Evolutionary conservation across 2,113 vertebrate species (phyloP).

Genomic region (Cavia aperea): DNA sequence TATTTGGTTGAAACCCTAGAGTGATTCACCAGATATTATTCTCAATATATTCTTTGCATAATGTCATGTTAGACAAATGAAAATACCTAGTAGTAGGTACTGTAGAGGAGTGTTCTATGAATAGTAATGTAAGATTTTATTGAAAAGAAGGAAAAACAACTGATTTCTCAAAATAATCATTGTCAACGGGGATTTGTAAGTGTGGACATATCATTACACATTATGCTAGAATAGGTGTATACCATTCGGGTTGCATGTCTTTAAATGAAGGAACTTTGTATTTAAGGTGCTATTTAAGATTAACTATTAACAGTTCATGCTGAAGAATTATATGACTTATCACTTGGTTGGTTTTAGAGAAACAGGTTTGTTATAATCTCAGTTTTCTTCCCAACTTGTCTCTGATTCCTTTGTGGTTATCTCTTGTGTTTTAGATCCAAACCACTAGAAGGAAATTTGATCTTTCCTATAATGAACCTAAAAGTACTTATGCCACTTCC

Average conservation of each 20-base stretch:
- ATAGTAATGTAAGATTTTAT: background rate
- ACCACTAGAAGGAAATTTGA: background rate
- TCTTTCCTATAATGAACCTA: conserved; percentile 1
- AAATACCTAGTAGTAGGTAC: background rate
- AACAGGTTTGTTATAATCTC: background rate
- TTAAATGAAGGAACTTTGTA: background rate
- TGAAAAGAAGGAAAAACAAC: background rate
- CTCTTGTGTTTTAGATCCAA: background rate
- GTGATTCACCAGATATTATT: conserved; percentile 52
- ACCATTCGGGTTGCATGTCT: background rate
- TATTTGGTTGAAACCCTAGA: background rate
- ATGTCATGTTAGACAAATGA: background rate
- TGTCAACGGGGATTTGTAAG: background rate
- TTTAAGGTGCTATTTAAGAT: background rate
- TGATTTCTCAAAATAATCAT: background rate
- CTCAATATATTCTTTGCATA: conserved; percentile 57
- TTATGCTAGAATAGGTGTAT: background rate
- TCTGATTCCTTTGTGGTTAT: background rate
- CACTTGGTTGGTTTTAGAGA: conserved; percentile 5
- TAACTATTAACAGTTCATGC: background rate
- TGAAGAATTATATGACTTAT: background rate
- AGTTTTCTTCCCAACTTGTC: background rate
- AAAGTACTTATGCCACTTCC: background rate
- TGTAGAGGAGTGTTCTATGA: background rate
- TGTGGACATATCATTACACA: background rate